Conservation (phyloP, 2,113 vertebrate species). For the Leiothrix lutea region DNA sequence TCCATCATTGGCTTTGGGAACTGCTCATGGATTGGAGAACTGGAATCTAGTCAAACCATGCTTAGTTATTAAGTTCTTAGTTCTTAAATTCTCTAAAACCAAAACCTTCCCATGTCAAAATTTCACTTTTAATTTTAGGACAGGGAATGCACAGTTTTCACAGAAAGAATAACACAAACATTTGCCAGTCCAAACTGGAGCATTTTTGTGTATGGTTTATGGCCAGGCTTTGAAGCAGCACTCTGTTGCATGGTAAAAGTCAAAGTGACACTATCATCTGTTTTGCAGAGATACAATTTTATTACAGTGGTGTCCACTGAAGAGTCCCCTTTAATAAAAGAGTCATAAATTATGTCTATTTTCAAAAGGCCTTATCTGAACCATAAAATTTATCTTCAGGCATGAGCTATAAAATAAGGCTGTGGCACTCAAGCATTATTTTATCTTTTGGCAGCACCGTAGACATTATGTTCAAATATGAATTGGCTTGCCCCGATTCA, state of each 20-base stretch:
- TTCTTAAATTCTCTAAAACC: not conserved
- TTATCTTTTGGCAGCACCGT: not conserved
- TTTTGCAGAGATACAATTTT: not conserved
- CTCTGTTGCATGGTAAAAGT: not conserved
- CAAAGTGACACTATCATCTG: not conserved
- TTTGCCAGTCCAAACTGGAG: not conserved
- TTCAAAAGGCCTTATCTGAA: slow-evolving; percentile 10
- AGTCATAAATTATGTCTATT: slow-evolving; percentile 19
- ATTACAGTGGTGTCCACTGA: not conserved
- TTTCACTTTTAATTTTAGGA: not conserved
- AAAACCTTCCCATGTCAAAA: not conserved
- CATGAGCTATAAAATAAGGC: not conserved
- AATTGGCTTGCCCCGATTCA: not conserved
- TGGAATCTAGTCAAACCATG: not conserved
- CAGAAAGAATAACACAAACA: not conserved
- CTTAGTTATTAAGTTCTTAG: not conserved
- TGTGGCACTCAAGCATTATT: not conserved
- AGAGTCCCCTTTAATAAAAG: slow-evolving; percentile 5
- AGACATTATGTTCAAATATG: not conserved
- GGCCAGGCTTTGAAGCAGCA: not conserved
- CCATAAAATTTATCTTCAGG: slow-evolving; percentile 19
- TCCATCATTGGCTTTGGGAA: not conserved
- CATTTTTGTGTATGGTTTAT: not conserved
- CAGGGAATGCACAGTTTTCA: not conserved
- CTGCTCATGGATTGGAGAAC: accelerated